Conservation (phyloP, 1,140 invertebrate genomes). For the Macrocentrus cingulum region DNA sequence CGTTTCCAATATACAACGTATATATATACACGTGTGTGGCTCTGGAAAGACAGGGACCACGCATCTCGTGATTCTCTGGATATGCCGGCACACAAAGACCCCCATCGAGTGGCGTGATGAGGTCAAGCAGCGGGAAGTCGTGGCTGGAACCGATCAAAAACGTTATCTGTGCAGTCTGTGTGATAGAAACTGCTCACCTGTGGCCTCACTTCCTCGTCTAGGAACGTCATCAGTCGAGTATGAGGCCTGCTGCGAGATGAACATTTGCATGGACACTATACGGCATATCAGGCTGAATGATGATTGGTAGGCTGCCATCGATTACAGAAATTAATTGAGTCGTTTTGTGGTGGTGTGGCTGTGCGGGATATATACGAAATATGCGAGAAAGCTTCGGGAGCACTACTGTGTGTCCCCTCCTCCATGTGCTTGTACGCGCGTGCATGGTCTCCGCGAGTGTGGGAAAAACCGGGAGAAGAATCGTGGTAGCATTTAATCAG, state of each 20-base stretch:
- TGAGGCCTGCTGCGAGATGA: constrained; percentile 50
- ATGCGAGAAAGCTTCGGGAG: too few relatives aligned
- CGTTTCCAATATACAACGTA: too few relatives aligned
- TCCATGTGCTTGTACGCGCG: too few relatives aligned
- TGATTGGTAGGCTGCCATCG: constrained; percentile 31
- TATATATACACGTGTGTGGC: too few relatives aligned
- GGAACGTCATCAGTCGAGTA: constrained; percentile 37
- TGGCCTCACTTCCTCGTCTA: constrained; percentile 19
- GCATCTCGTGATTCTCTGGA: constrained; percentile 31
- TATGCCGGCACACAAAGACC: constrained; percentile 52
- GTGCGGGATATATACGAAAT: too few relatives aligned
- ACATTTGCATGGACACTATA: constrained; percentile 53
- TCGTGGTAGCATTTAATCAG: constrained; percentile 57
- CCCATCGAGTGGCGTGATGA: constrained; percentile 55
- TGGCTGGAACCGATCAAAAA: constrained; percentile 51
- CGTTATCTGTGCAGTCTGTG: constrained; percentile 47
- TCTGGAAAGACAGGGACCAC: constrained; percentile 51
- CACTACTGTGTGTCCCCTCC: not conserved
- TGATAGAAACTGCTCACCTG: constrained; percentile 39
- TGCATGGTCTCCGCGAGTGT: not conserved
- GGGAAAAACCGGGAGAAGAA: constrained; percentile 1
- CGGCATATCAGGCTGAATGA: constrained; percentile 39
- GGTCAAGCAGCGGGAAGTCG: constrained; percentile 56
- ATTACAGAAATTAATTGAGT: constrained; percentile 27
- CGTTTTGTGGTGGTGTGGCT: not conserved